Base-by-base conservation (phyloP, 2,888 invertebrate species). In the Nomada hirtipes region DNA sequence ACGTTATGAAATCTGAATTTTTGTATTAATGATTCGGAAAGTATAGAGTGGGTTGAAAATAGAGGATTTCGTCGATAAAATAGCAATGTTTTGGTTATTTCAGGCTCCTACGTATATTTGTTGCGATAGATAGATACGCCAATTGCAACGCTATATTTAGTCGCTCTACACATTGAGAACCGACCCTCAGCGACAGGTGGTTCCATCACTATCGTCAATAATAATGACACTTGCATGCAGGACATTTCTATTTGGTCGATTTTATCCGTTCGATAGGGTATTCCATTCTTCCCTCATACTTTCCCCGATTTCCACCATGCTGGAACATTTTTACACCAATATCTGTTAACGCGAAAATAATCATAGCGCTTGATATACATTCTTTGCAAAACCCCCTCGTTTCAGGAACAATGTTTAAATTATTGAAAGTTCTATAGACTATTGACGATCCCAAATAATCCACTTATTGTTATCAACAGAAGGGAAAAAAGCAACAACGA, bases 101-200 rank as follows among this genome's bases (percentile, higher is more conserved):
- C 68, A 20, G 4, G 23, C 44, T 64, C 4, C n/a, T 23, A 59
- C 20, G 15, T 18, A 23, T 15, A 3, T 71, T 65, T 52, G 64
- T 4, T 47, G 18, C 42, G 15, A 47, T 47, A 47, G 47, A 47
- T 47, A 47, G 50, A 55, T 36, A 52, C 47, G 52, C 7, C 63
- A 68, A 73, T 72, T 29, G 68, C 44, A 47, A 36, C 1, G 18
- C 36, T 72, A 76, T 69, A 76, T 73, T 76, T 76, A 82, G 52
- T 18, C 23, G 18, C 2, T 4, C 13, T 26, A 36, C 9, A 26
- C 50, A n/a, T 44, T 36, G 23, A 52, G 13, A n/a, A 18, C 26
- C 1, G 13, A 15, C 0, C 18, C 20, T 23, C 55, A 1, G 29
- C 60, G 52, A 70, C 74, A 82, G 70, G 59, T 75, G 81, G 65